Conservation (phyloP, 2,797 vertebrate species). For the Crocodylus rhombifer region DNA sequence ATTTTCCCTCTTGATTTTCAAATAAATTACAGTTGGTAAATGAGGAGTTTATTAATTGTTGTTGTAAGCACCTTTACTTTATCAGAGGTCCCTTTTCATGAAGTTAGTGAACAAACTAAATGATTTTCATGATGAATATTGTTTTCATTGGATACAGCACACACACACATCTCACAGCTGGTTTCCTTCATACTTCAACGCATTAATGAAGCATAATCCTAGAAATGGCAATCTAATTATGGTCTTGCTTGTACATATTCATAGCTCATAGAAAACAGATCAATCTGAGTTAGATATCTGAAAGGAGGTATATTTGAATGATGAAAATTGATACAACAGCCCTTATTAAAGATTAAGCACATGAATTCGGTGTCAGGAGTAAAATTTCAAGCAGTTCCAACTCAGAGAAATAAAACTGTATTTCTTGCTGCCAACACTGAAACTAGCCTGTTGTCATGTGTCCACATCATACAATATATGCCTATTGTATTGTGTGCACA, state of each 20-base stretch:
- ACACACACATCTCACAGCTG: not conserved
- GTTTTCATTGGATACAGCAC: not conserved
- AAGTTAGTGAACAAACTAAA: not conserved
- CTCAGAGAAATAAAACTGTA: not conserved
- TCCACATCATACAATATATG: not conserved
- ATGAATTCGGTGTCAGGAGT: not conserved
- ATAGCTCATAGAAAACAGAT: not conserved
- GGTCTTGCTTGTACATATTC: not conserved
- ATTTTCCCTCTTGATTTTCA: not conserved
- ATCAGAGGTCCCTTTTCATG: not conserved
- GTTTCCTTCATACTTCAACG: not conserved
- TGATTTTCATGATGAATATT: not conserved
- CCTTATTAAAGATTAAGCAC: not conserved
- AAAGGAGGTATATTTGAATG: not conserved
- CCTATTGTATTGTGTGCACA: not conserved
- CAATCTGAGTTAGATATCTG: not conserved
- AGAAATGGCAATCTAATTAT: not conserved
- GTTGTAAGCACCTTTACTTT: not conserved
- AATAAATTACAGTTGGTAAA: not conserved
- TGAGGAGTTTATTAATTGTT: not conserved
- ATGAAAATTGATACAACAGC: not conserved
- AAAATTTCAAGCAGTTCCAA: not conserved
- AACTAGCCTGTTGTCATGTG: not conserved
- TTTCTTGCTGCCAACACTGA: not conserved
- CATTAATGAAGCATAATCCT: not conserved